These are phyloP conservation scores for Sinocyclocheilus rhinocerous DNA, from an alignment of 2,113 vertebrate genomes.

Conservation along the genomic window DNA sequence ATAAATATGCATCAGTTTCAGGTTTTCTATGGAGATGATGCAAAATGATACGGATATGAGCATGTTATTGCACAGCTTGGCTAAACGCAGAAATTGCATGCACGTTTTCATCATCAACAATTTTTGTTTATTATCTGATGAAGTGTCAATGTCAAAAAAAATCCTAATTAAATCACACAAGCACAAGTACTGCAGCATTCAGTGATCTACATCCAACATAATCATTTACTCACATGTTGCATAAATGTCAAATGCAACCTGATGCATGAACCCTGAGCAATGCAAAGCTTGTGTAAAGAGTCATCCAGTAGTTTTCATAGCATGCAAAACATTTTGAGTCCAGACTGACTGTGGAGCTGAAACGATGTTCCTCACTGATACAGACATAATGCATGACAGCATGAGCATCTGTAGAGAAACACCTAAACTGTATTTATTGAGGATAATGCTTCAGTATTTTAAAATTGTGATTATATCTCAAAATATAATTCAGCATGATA, in stretches of 20 bases:
- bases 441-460: background rate
- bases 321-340: background rate
- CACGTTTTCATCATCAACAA: background rate
- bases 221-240: background rate
- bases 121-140: background rate
- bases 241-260: background rate
- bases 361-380: slow-evolving; percentile 29
- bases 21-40: background rate
- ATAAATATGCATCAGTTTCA: background rate
- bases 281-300: background rate
- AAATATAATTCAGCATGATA: background rate
- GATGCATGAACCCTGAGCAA: background rate
- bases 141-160: background rate
- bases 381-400: no score
- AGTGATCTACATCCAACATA: background rate
- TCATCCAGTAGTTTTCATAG: background rate
- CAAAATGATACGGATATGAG: background rate
- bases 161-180: background rate
- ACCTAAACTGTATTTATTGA: background rate
- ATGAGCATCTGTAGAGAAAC: background rate
- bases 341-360: slow-evolving; percentile 64
- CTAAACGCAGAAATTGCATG: background rate
- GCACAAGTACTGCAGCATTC: background rate
- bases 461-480: background rate
- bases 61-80: background rate